These are phyloP conservation scores for Drosophila meridionalis DNA, from an alignment of 2,888 invertebrate species.

Conservation along the genomic window DNA sequence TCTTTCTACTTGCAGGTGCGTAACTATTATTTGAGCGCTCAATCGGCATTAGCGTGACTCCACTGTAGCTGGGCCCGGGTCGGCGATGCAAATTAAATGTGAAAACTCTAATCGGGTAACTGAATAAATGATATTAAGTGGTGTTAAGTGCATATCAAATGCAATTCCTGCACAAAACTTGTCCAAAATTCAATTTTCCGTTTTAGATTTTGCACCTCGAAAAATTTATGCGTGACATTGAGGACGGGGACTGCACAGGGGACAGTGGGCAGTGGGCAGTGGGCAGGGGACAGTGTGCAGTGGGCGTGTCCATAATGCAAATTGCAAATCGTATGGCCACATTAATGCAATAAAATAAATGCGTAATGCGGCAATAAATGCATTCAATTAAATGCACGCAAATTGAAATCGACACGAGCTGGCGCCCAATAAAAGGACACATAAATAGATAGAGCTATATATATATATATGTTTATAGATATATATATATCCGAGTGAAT, in stretches of 20 bases:
- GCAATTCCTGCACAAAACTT: slow-evolving; percentile 33
- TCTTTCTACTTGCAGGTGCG: slow-evolving; percentile 36
- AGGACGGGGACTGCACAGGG: neutral
- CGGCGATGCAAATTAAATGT: neutral
- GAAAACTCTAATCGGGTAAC: slow-evolving; percentile 7
- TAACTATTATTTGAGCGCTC: neutral
- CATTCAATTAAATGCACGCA: slow-evolving; percentile 51
- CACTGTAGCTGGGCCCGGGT: slow-evolving; percentile 15
- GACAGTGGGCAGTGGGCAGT: neutral
- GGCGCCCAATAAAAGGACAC: slow-evolving; percentile 16
- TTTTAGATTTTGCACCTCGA: slow-evolving; percentile 28
- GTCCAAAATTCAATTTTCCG: slow-evolving; percentile 36
- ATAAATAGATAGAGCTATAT: neutral
- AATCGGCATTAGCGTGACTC: neutral
- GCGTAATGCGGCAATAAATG: slow-evolving; percentile 48
- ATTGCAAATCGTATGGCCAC: slow-evolving; percentile 24
- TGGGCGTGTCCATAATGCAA: slow-evolving; percentile 1
- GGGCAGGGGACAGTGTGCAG: neutral
- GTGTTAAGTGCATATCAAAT: slow-evolving; percentile 44
- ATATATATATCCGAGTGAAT: neutral
- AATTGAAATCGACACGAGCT: slow-evolving; percentile 52
- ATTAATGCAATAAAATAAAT: slow-evolving; percentile 57
- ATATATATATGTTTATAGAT: neutral
- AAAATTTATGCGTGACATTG: neutral
- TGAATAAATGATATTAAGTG: slow-evolving; percentile 42